Evolutionary conservation across 1,140 invertebrate species (phyloP), one percentile per base, ranked within the genome.

Genomic region (Neuroterus valhalla): DNA sequence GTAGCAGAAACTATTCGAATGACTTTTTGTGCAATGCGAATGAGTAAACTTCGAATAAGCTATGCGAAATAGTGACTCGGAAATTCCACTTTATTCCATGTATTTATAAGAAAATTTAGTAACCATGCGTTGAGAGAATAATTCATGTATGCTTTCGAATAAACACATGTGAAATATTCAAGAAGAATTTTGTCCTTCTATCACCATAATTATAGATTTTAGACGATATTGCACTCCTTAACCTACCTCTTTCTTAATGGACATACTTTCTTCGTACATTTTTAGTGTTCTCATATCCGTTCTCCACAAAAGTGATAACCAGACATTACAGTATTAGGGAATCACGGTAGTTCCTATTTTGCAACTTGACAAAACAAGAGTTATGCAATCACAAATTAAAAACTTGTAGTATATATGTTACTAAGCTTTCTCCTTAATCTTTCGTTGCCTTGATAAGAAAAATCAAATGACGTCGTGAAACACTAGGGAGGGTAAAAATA

Each of bases 191-290:
- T 38, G 6, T 8, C 10, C 31, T 38, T 38, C 10, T 38, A 38
- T 38, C 4, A 38, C 31, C 5, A 38, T 38, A 38, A 10, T 38
- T 38, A 8, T 38, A 38, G 10, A 38, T 38, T 10, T 38, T 5
- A 38, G 0, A 38, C n/a, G 10, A 38, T 15, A 66, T 0, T 8
- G 14, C 10, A 55, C 8, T n/a, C 42, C 26, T 43, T 4, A 78
- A 85, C 84, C 71, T 90, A 89, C 89, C 88, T 89, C 88, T 75
- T 86, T 84, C 75, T 89, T 87, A 76, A 83, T 82, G 77, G 84
- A 81, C 84, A 89, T 87, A 82, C 87, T 83, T 82, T 85, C 86
- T 71, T 87, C 86, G 83, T 89, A 89, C 89, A 89, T 90, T 68
- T 73, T 85, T 84, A 78, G 72, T 66, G 80, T 79, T 70, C 6